Percentiles rank a stretch among this genome's conserved stretches.
These are phyloP conservation scores for Tragulus kanchil DNA, from an alignment of 2,113 vertebrate species.

Conservation along the genomic window DNA sequence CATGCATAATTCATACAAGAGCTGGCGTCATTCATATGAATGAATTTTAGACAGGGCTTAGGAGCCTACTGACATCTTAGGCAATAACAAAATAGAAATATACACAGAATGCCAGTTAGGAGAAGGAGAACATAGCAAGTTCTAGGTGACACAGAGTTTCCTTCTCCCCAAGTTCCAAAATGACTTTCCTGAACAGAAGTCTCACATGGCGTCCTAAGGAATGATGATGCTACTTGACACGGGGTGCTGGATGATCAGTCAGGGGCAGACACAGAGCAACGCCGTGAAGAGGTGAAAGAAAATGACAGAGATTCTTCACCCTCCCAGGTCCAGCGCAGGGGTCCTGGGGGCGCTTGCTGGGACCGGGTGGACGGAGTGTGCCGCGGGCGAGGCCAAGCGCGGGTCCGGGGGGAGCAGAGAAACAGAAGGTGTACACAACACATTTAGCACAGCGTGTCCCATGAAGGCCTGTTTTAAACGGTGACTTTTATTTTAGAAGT, in stretches of 20 bases:
- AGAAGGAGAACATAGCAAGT: neutral
- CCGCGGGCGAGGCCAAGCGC: neutral
- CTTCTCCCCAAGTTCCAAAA: neutral
- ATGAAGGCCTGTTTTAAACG: neutral
- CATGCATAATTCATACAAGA: accelerated
- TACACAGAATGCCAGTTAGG: neutral
- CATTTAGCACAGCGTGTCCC: neutral
- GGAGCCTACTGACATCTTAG: neutral
- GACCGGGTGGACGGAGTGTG: too few relatives aligned
- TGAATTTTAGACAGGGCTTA: neutral
- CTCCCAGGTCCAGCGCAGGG: too few relatives aligned
- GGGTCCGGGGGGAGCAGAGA: neutral
- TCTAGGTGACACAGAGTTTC: neutral
- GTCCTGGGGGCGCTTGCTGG: accelerated
- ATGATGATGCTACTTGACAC: too few relatives aligned
- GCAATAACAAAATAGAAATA: neutral
- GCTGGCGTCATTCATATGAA: neutral
- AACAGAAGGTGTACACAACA: neutral
- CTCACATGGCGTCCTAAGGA: neutral
- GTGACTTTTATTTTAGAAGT: neutral
- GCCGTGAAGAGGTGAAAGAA: accelerated
- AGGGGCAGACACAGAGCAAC: neutral
- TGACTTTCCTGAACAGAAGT: neutral
- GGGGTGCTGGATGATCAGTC: neutral
- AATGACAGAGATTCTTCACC: neutral